A percentile compares a stretch with the other conserved stretches of the same genome.
Evolutionary conservation across 2,113 vertebrate species (phyloP).

Genomic region (Platycercus adscitus): DNA sequence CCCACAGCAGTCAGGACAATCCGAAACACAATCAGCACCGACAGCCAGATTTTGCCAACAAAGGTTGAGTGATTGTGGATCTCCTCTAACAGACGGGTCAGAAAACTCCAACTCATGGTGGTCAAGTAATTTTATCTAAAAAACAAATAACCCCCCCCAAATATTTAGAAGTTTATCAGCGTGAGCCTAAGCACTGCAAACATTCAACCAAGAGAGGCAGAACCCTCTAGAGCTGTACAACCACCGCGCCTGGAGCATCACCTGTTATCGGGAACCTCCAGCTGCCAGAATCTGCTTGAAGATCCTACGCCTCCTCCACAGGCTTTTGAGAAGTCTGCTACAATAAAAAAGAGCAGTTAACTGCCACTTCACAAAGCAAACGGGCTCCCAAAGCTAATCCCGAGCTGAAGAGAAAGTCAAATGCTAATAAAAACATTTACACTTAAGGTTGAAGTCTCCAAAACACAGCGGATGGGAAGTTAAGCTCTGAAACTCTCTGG

Average conservation of each 20-base stretch:
- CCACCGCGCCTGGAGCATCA: background rate
- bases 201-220: background rate
- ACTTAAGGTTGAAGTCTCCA: background rate
- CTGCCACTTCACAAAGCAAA: background rate
- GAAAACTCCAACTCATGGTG: conserved; percentile 99
- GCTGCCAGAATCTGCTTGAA: conserved; percentile 48
- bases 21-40: conserved; percentile 93
- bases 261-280: conserved; percentile 63
- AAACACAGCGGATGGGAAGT: background rate
- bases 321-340: conserved; percentile 57
- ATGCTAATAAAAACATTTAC: background rate
- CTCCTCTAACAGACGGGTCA: conserved; percentile 97
- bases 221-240: background rate
- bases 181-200: background rate
- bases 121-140: conserved; percentile 68
- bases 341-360: background rate
- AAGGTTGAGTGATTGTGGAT: conserved; percentile 99
- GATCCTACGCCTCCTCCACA: conserved; percentile 41
- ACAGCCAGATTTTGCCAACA: conserved; percentile 99
- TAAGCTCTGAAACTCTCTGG: background rate
- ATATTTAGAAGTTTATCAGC: background rate
- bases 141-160: conserved; percentile 38
- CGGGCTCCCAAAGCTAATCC: background rate
- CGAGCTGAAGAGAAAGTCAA: background rate
- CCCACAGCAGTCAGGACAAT: conserved; percentile 97